Evolutionary conservation across 2,797 vertebrate genomes (phyloP).

Genomic region (Crenuchus spilurus): DNA sequence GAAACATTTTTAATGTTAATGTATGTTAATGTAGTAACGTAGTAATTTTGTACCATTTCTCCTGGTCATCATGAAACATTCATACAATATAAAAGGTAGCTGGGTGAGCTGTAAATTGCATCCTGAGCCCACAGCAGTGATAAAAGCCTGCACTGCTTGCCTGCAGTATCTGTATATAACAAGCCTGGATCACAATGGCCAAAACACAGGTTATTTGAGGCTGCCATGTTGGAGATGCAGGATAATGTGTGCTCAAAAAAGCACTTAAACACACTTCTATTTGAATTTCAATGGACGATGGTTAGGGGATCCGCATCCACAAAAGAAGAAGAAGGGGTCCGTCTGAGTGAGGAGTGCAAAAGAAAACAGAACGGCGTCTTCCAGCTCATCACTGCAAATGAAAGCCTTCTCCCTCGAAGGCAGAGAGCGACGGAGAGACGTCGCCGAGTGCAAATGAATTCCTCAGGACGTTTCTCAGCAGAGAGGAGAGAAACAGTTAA

Average conservation of each 20-base stretch:
- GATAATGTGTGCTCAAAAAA: background rate
- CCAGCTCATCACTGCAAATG: conserved; percentile 74
- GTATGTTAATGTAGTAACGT: no score
- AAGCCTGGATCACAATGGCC: background rate
- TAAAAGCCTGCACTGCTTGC: background rate
- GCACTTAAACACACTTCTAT: background rate
- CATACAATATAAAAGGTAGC: background rate
- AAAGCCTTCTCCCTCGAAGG: conserved; percentile 71
- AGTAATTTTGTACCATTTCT: background rate
- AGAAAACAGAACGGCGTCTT: conserved; percentile 31
- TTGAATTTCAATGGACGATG: background rate
- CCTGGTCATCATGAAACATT: background rate
- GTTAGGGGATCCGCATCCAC: background rate
- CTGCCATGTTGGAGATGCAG: background rate
- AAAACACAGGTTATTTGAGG: background rate
- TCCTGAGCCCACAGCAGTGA: background rate
- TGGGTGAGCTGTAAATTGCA: background rate
- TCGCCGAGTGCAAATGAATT: conserved; percentile 39
- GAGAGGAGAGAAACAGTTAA: conserved; percentile 8
- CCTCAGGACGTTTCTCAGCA: conserved; percentile 18
- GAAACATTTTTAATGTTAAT: no score
- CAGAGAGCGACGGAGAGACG: conserved; percentile 21
- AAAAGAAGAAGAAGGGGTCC: background rate
- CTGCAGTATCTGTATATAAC: background rate
- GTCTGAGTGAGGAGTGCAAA: background rate